Conservation (phyloP, 2,888 invertebrate species). For the Coenonympha arcania region DNA sequence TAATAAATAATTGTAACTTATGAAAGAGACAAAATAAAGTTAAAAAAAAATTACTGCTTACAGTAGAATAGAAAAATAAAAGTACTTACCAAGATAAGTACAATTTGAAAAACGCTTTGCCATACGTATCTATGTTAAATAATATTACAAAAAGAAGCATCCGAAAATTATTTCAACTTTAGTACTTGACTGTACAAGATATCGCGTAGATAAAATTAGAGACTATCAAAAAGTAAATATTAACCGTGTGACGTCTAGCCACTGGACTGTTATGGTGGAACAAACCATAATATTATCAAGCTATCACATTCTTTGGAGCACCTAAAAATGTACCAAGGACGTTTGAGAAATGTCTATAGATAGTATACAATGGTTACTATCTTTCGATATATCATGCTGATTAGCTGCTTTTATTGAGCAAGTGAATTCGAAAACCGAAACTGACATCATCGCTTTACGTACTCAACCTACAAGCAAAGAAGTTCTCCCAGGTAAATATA, state of each 20-base stretch:
- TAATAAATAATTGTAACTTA: too few species aligned
- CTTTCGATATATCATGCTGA: neutral
- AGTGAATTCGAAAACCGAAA: too few species aligned
- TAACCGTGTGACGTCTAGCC: conserved; percentile 47
- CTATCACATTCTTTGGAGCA: conserved; percentile 35
- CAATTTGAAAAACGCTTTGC: too few species aligned
- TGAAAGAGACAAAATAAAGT: too few species aligned
- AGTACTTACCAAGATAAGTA: too few species aligned
- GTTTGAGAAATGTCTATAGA: conserved; percentile 13
- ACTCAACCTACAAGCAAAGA: too few species aligned
- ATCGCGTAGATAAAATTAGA: conserved; percentile 29
- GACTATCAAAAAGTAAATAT: conserved; percentile 55
- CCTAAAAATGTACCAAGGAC: conserved; percentile 50
- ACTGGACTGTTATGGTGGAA: conserved; percentile 35
- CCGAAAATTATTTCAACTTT: conserved; percentile 13
- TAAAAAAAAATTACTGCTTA: too few species aligned
- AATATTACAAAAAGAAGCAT: neutral
- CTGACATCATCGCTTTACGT: too few species aligned
- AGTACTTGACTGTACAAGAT: conserved; percentile 26
- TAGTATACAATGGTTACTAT: neutral
- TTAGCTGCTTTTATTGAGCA: neutral
- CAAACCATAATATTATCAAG: conserved; percentile 32
- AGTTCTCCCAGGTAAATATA: too few species aligned
- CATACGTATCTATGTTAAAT: too few species aligned
- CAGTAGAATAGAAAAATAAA: too few species aligned